A percentile compares a stretch with the other conserved stretches of the same genome.
phyloP scores from a whole-genome alignment of 2,888 invertebrate genomes.

The Drosophila hamatofila region DNA sequence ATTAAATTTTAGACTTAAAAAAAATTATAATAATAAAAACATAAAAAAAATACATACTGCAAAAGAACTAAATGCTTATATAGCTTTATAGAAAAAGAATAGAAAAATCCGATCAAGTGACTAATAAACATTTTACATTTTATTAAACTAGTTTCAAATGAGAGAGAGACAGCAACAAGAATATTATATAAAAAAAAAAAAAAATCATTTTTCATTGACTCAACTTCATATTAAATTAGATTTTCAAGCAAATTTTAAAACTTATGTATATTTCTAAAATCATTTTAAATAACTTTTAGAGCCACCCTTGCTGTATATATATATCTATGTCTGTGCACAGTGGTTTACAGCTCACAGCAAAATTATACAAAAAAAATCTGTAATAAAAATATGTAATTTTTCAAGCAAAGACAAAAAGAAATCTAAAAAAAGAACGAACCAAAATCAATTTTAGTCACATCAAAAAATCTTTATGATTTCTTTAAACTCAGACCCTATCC shows the following conservation, averaged over 20 bases:
- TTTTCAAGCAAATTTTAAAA: conserved; percentile 2
- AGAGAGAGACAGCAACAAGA: neutral
- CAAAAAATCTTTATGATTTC: neutral
- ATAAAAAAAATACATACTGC: conserved; percentile 12
- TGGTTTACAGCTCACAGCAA: neutral
- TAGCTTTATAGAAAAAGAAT: conserved; percentile 11
- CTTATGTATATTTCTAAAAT: conserved; percentile 7
- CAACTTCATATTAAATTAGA: conserved; percentile 2
- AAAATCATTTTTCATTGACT: neutral
- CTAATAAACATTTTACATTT: conserved; percentile 6
- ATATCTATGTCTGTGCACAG: neutral
- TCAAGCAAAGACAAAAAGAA: too few relatives aligned
- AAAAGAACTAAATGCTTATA: conserved; percentile 36
- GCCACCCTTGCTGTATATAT: conserved; percentile 28
- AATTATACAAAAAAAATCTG: too few relatives aligned
- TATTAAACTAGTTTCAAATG: conserved; percentile 19
- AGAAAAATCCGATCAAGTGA: conserved; percentile 27
- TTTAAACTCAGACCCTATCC: neutral
- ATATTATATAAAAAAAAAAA: neutral
- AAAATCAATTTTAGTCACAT: neutral
- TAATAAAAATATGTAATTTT: too few relatives aligned
- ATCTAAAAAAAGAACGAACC: too few relatives aligned
- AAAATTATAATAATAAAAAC: neutral
- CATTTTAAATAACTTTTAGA: conserved; percentile 16
- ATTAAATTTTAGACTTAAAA: conserved; percentile 68